These are phyloP conservation scores for Perithous albicinctus DNA, from an alignment of 2,888 invertebrate species.

Conservation along the genomic window DNA sequence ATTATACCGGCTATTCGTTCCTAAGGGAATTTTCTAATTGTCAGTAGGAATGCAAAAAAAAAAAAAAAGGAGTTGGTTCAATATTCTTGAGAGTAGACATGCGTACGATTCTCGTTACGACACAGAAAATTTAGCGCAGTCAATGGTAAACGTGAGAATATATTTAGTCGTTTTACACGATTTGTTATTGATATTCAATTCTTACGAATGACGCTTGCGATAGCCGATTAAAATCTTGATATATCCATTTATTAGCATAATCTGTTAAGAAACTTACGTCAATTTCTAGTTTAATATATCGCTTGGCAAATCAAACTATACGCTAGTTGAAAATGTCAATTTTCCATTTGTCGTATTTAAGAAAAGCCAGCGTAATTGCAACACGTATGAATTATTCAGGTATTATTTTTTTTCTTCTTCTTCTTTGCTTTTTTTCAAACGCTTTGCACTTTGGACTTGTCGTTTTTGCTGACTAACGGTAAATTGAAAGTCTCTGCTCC, in stretches of 20 bases:
- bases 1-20: neutral
- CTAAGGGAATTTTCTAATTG: neutral
- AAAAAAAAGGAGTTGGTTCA: too few species aligned
- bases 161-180: neutral
- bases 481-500: neutral
- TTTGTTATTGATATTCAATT: neutral
- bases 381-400: neutral
- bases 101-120: neutral
- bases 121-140: neutral
- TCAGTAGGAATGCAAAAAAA: too few species aligned
- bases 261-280: neutral
- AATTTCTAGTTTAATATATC: neutral
- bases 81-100: neutral
- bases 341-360: neutral
- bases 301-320: neutral
- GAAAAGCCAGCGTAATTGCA: neutral
- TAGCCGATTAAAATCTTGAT: neutral
- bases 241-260: constrained; percentile 3
- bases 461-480: neutral
- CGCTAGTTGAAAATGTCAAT: neutral
- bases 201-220: neutral
- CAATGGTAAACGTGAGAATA: neutral
- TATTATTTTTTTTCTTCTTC: neutral
- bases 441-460: neutral
- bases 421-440: too few species aligned